phyloP scores from a whole-genome alignment of 2,797 vertebrate genomes.

The Sebastes matsubarae region DNA sequence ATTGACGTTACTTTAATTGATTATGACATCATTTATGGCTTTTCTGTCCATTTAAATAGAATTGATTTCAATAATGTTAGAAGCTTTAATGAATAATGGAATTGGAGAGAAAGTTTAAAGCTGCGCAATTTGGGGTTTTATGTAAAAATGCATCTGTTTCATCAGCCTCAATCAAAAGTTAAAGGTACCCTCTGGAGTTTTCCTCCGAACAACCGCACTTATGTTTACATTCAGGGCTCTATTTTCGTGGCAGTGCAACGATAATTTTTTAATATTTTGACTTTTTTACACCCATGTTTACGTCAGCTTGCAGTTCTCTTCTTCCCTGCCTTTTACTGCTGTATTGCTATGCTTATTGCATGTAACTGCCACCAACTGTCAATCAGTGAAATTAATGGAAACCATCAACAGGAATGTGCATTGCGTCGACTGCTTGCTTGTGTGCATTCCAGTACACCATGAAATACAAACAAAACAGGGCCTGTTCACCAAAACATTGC shows the following conservation, averaged over 20 bases:
- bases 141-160: not conserved
- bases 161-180: not conserved
- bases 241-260: not conserved
- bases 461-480: too few relatives aligned
- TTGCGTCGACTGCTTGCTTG: too few relatives aligned
- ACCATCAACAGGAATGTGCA: too few relatives aligned
- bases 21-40: constrained; percentile 22
- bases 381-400: too few relatives aligned
- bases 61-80: constrained; percentile 5
- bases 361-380: too few relatives aligned
- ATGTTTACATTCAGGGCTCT: not conserved
- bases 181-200: not conserved
- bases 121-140: not conserved
- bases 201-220: not conserved
- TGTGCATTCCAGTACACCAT: too few relatives aligned
- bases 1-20: constrained; percentile 24
- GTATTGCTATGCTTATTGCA: not conserved
- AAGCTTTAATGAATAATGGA: not conserved
- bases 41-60: constrained; percentile 3
- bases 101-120: constrained; percentile 1
- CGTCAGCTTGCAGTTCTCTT: not conserved
- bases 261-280: not conserved
- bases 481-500: too few relatives aligned
- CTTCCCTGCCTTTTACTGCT: not conserved
- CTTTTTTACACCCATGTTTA: not conserved